Base-by-base conservation (phyloP, 2,888 invertebrate genomes). In the Oscheius sp. region DNA sequence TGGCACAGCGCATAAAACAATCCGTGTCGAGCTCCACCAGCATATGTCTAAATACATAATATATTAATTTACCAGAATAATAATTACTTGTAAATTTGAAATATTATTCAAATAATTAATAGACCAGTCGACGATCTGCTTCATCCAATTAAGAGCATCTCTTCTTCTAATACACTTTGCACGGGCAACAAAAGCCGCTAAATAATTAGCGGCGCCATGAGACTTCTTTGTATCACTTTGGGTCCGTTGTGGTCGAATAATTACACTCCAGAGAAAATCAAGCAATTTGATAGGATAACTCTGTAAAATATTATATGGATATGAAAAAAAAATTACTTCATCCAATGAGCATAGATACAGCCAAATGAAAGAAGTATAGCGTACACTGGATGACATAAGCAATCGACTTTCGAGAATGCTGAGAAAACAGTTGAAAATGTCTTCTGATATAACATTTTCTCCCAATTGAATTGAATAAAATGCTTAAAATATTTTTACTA, bases 1-100 rank as follows among this genome's bases (percentile, higher is more conserved):
- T 97, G 95, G 80, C 95, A 95, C 2, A 94, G 90, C 0, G 93
- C 91, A 86, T 94, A 95, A 88, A 97, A 97, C 0, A 94, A 92
- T 2, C 91, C 90, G 86, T 97, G 95, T 44, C 79, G 71, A 33
- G 74, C 57, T 2, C 72, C 70, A 36, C 82, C 82, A 6, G 72
- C 70, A 12, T 67, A 33, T 17, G 33, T 20, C 24, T 26, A 30
- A 24, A 66, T 22, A 45, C 33, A 17, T 44, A n/a, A 44, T 51
- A n/a, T 24, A 28, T 45, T 9, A 24, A n/a, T 0, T 33, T n/a
- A 49, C 8, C n/a, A 5, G 8, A 62, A 30, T 17, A 56, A 47
- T 12, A 49, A 28, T n/a, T 9, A 65, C 65, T 56, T 45, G 36
- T 8, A 28, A 28, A 24, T 38, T 44, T 12, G 72, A 73, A 38